Base-by-base conservation (phyloP, 30 jellyfish, hydroid and myxozoan species). In the Turritopsis rubra region DNA sequence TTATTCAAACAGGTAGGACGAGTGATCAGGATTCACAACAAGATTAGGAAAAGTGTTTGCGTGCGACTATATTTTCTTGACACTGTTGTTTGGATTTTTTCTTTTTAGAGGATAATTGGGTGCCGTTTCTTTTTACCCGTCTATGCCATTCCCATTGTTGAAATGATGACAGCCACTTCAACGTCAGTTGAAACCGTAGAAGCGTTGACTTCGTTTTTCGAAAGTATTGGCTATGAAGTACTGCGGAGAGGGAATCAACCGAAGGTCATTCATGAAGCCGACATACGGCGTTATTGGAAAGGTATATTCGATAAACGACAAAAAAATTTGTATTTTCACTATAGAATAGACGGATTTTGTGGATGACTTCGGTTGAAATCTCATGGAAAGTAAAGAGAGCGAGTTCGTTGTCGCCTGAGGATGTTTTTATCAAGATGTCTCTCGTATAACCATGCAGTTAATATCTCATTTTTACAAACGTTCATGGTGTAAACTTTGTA, bases 111-210 rank as follows among this genome's bases (percentile, higher is more conserved):
- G 52, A 76, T 87, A 0, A 84, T 87, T 54, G 95, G 95, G 28
- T 71, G 85, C 65, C 95, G 95, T n/a, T 87, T 87, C 73, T 21
- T 87, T 1, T 74, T 28, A n/a, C 95, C 95, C 4, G 87, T 87
- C 20, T 87, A 26, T 68, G 84, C 84, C 18, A 87, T 87, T 18
- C 95, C 95, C 1, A 16, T 87, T 29, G 60, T 87, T 22, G 95
- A 87, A 73, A 60, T 72, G 77, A 21, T 84, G 25, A 52, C 65
- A 13, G 31, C 88, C 20, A 26, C 78, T 5, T 17, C 71, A 52
- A 87, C 95, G n/a, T 87, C 95, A 66, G 16, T 53, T 16, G 84
- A 66, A 28, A 84, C 85, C 52, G 60, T 41, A 5, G 60, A 41
- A 41, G 13, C 60, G 13, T 41, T 41, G 60, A 3, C 60, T 5